Conservation (phyloP, 2,113 vertebrate species). For the Nothobranchius kuhntae region DNA sequence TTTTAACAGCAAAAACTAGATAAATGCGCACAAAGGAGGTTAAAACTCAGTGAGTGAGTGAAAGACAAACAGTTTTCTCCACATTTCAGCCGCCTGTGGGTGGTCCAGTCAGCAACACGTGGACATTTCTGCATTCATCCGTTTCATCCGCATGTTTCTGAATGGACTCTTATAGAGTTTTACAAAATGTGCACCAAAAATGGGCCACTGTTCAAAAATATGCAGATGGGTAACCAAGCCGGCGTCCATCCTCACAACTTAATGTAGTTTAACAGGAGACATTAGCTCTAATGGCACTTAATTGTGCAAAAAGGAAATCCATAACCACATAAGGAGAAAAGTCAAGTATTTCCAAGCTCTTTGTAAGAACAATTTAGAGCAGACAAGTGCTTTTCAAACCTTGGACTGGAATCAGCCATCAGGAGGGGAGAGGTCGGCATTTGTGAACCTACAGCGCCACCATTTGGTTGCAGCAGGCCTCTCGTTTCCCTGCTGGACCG, state of each 20-base stretch:
- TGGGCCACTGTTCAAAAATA: constrained; percentile 48
- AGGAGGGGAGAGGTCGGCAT: constrained; percentile 42
- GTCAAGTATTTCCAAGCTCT: constrained; percentile 85
- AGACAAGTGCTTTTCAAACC: constrained; percentile 85
- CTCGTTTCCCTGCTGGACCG: constrained; percentile 4
- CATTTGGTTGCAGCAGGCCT: constrained; percentile 61
- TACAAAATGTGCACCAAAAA: constrained; percentile 44
- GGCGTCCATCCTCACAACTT: constrained; percentile 63
- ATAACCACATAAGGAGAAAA: constrained; percentile 83
- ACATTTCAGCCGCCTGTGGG: constrained; percentile 45
- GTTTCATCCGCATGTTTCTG: constrained; percentile 57
- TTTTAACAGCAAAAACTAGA: neutral
- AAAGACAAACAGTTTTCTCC: constrained; percentile 25
- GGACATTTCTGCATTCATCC: constrained; percentile 56
- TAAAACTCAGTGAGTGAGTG: too few relatives aligned
- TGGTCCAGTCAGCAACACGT: constrained; percentile 46
- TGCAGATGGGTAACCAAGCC: constrained; percentile 31
- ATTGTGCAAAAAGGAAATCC: constrained; percentile 80
- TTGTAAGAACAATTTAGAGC: constrained; percentile 84
- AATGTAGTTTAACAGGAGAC: constrained; percentile 75
- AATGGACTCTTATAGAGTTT: constrained; percentile 58
- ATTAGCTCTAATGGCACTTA: constrained; percentile 83
- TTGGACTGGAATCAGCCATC: constrained; percentile 75
- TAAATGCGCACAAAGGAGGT: neutral
- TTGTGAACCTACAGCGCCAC: constrained; percentile 78